Base-by-base conservation (phyloP, 1,140 invertebrate genomes). In the Heterodera schachtii region DNA sequence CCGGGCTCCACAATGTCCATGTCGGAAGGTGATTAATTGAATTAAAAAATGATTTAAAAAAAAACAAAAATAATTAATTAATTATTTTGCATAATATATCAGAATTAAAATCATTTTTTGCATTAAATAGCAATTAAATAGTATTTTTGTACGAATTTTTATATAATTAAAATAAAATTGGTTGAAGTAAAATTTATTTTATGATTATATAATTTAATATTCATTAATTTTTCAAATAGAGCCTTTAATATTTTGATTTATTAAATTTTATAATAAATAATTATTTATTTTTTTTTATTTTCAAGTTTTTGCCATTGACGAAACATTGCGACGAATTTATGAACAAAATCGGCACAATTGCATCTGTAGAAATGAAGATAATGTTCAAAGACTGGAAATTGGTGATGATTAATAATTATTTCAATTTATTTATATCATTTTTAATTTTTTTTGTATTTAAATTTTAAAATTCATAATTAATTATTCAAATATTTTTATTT, bases 271-370 rank as follows among this genome's bases (percentile, higher is more conserved):
- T 76, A 52, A 6, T 31, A 41, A 31, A 76, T 7, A 76, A 47
- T 64, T 76, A 52, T 5, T 6, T 46, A 69, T 8, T 71, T 43
- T 71, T 76, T 2, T 44, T 60, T 49, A 44, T 9, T 66, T 79
- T 79, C n/a, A 49, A 83, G 82, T 84, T 6, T 80, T 52, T 57
- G 73, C 67, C 52, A 66, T 83, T 19, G 82, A 84, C 21, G 82
- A 83, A 43, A 83, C 83, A 16, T 43, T 83, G 66, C 44, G 64
- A 16, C 44, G 64, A 71, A 41, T 83, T 31, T 84, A 81, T 52
- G 31, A 8, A 21, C 11, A 84, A 21, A 60, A 75, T 66, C 52
- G 49, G 13, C 19, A 75, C 3, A 84, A 83, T 69, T 83, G 82
- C 71, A 9, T 74, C n/a, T 83, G 82, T 67, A 11, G 3, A 52